Base-by-base conservation (phyloP, 2,113 vertebrate genomes). In the Dunckerocampus dactyliophorus region DNA sequence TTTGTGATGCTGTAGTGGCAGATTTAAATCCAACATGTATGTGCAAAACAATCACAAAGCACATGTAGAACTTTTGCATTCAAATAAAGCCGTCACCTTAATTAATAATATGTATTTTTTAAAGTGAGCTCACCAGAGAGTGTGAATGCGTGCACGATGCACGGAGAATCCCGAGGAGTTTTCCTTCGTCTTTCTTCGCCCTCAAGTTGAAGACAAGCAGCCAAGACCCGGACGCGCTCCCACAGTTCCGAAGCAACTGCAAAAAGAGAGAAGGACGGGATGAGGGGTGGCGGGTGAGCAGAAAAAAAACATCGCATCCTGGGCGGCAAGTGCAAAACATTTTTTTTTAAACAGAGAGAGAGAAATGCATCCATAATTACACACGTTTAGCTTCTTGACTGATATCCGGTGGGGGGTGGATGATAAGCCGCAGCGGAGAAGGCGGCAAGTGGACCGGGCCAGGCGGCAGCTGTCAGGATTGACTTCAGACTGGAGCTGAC, bases 131-230 rank as follows among this genome's bases (percentile, higher is more conserved):
- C 70, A 89, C 88, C 86, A 62, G 56, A 78, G 76, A 15, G 67
- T 71, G 63, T 51, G 51, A 68, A 76, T 47, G 45, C 71, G 65
- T 75, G 77, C 77, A 59, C 77, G 79, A 54, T 77, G 83, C 81
- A 75, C 72, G 86, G 88, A 89, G 86, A 89, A 89, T 89, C 81
- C 88, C 77, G 78, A 85, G 85, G 88, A 89, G 86, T 86, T 88
- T 84, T 76, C 82, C 48, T 9, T 58, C 46, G 54, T 84, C 85
- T 88, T 87, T 85, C 82, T 82, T 83, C 77, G 17, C 65, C 52
- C 81, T 69, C 88, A 89, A 89, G 85, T 89, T 89, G 85, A 80
- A 85, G 80, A 45, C 80, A 74, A 73, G 76, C 60, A 72, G 76
- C 39, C 39, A 4, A n/a, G 39, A 42, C 4, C 7, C 31, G 31